Evolutionary conservation across 2,888 invertebrate genomes (phyloP).

Genomic region (Drosophila atripex): DNA sequence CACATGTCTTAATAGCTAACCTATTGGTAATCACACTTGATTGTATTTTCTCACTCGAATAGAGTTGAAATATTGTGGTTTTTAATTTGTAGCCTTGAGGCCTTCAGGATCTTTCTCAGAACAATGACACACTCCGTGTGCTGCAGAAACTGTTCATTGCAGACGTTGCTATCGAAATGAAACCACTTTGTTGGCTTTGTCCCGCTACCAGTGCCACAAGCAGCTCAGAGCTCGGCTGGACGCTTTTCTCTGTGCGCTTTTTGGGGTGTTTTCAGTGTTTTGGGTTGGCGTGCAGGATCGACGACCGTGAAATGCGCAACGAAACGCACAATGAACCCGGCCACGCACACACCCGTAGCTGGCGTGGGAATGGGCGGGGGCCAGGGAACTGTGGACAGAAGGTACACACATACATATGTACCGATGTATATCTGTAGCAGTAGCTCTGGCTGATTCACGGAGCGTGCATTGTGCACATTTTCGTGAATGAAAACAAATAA

Average conservation of each 20-base stretch:
- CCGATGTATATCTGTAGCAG: background rate
- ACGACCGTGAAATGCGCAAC: slow-evolving; percentile 77
- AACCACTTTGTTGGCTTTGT: slow-evolving; percentile 25
- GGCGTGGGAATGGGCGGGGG: slow-evolving; percentile 25
- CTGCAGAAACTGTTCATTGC: background rate
- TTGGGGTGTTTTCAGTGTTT: slow-evolving; percentile 32
- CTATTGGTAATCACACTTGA: background rate
- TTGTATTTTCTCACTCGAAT: too few relatives aligned
- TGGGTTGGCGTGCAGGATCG: slow-evolving; percentile 63
- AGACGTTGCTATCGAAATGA: slow-evolving; percentile 8
- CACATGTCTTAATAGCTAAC: slow-evolving; percentile 3
- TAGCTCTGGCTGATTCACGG: slow-evolving; percentile 51
- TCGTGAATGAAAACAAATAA: slow-evolving; percentile 70
- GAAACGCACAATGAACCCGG: slow-evolving; percentile 77
- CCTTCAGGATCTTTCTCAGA: background rate
- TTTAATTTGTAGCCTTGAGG: background rate
- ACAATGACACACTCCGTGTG: slow-evolving; percentile 1
- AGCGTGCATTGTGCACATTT: slow-evolving; percentile 65
- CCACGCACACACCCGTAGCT: slow-evolving; percentile 41
- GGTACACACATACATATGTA: too few relatives aligned
- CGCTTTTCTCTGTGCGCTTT: slow-evolving; percentile 19
- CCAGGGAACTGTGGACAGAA: background rate
- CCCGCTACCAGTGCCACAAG: slow-evolving; percentile 3
- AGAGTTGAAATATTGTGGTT: too few relatives aligned
- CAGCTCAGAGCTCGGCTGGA: slow-evolving; percentile 7